phyloP scores from a whole-genome alignment of 1,140 invertebrate genomes.

The Orchestia grillus region DNA sequence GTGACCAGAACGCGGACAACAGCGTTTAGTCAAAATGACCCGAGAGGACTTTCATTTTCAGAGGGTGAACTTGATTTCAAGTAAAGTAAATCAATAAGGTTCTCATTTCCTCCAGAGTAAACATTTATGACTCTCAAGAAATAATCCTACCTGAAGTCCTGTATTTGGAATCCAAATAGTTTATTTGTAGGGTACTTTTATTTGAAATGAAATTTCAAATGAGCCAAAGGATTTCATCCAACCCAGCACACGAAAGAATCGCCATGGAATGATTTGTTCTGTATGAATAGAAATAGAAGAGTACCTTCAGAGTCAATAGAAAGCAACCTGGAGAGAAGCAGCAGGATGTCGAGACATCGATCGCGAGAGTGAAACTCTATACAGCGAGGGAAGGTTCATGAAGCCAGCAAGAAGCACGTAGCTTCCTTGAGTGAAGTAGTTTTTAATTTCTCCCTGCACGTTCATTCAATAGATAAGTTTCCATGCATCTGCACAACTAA shows the following conservation, averaged over 20 bases:
- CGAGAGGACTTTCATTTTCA: not conserved
- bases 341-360: slow-evolving; percentile 1
- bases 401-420: not conserved
- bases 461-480: not conserved
- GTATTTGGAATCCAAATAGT: not conserved
- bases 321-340: not conserved
- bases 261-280: not conserved
- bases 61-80: not conserved
- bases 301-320: not conserved
- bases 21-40: not conserved
- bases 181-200: not conserved
- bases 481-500: not conserved
- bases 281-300: not conserved
- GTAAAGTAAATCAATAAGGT: not conserved
- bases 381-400: not conserved
- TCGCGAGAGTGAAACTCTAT: slow-evolving; percentile 20
- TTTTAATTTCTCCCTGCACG: not conserved
- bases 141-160: not conserved
- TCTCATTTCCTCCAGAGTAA: not conserved
- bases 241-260: not conserved
- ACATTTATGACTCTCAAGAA: not conserved
- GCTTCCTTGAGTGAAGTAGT: not conserved
- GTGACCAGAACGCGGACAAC: not conserved
- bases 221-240: not conserved
- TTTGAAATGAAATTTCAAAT: not conserved